Conservation (phyloP, 1,140 invertebrate genomes). For the Ruditapes philippinarum region DNA sequence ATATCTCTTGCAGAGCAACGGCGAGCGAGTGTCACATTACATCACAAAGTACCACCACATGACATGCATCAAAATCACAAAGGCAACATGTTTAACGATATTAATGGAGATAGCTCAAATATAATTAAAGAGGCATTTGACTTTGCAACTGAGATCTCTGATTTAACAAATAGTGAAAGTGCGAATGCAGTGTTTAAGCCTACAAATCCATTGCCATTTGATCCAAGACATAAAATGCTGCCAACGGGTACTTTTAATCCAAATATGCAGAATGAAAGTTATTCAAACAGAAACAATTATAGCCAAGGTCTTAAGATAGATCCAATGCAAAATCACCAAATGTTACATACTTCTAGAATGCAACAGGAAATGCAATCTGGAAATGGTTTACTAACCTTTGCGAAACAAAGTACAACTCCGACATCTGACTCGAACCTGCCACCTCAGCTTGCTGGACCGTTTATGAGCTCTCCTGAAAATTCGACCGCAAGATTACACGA, state of each 20-base stretch:
- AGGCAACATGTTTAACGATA: background rate
- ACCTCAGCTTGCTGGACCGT: background rate
- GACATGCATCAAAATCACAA: background rate
- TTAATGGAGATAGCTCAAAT: background rate
- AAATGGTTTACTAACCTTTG: background rate
- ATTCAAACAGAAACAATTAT: background rate
- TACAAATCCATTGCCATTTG: background rate
- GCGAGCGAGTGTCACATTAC: constrained; percentile 45
- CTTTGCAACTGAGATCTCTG: constrained; percentile 22
- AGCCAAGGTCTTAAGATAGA: background rate
- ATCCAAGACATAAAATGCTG: background rate
- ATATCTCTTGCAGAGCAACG: constrained; percentile 43
- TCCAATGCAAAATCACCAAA: background rate
- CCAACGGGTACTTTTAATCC: background rate
- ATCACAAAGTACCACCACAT: constrained; percentile 36
- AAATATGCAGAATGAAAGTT: background rate
- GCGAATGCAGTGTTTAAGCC: background rate
- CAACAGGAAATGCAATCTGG: background rate
- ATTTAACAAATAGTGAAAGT: background rate
- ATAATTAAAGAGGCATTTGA: constrained; percentile 40
- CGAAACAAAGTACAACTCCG: background rate
- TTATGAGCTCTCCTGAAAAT: background rate
- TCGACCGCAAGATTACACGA: background rate
- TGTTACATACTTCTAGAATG: background rate
- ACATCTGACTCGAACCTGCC: background rate